Base-by-base conservation (phyloP, 2,888 invertebrate species). In the Drosophila crucigera region DNA sequence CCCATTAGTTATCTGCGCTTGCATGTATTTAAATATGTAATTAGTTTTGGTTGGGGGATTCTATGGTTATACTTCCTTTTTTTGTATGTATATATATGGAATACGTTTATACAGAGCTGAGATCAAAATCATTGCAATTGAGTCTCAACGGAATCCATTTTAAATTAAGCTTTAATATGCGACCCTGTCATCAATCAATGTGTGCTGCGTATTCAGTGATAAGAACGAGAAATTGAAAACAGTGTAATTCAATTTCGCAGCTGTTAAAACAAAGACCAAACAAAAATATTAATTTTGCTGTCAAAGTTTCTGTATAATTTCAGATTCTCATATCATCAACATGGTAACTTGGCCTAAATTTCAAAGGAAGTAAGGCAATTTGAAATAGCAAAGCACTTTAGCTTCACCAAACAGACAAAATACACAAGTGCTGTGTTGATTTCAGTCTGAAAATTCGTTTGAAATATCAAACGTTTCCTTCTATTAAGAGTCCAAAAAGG, bases 11-110 rank as follows among this genome's bases (percentile, higher is more conserved):
- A 60, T 61, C 69, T 66, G 70, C 56, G 56, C 62, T 65, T 73
- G 80, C 77, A 83, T 88, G 77, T 69, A 78, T 88, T 84, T 88
- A 88, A 84, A 84, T 84, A 80, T 71, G 72, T 88, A 84, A 84
- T 84, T 84, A 84, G 84, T 83, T 67, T 67, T 33, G 25, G 66
- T 22, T 5, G 73, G 62, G 62, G 67, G 63, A 81, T 86, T 78
- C 73, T 68, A 71, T 78, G 71, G 43, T 67, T 62, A 56, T 37
- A 43, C n/a, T 64, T 50, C 52, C 60, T 59, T 25, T 37, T 28
- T 31, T 31, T 31, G 9, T 41, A 16, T 3, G 1, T 47, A 41
- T 53, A 47, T 19, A 39, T 33, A 47, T 41, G 11, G 49, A 19
- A 53, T 60, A 70, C 49, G 55, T 71, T 47, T 31, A n/a, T 50